Percentiles rank a stretch among this genome's conserved stretches.
Evolutionary conservation across 1,140 invertebrate species (phyloP).

Genomic region (Coelopa frigida): DNA sequence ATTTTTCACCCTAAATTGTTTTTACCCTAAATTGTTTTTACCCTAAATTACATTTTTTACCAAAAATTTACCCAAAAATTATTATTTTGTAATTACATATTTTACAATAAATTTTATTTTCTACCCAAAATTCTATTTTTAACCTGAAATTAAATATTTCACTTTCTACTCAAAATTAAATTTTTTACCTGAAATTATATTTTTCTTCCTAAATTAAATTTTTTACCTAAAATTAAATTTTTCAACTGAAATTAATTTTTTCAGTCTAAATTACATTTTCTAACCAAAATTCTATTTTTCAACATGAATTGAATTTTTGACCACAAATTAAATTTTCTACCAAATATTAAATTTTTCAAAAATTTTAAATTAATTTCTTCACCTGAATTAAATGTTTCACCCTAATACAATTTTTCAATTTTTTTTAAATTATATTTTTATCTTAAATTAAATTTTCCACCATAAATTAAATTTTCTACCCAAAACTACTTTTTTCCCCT

Average conservation of each 20-base stretch:
- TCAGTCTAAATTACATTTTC: neutral
- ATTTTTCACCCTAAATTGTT: too few relatives aligned
- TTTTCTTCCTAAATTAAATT: neutral
- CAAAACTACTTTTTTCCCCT: neutral
- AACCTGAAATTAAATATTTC: too few relatives aligned
- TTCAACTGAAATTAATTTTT: neutral
- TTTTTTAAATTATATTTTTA: constrained; percentile 4
- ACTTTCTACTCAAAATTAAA: too few relatives aligned
- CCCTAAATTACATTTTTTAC: neutral
- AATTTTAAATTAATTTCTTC: neutral
- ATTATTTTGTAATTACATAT: constrained; percentile 4
- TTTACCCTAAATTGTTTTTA: neutral
- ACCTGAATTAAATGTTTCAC: too few relatives aligned
- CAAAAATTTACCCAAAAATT: neutral
- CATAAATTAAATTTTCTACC: neutral
- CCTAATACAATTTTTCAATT: too few relatives aligned
- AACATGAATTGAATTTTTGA: too few relatives aligned
- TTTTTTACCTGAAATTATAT: constrained; percentile 7
- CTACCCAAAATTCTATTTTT: too few relatives aligned
- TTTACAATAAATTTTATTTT: too few relatives aligned
- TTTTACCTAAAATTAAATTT: neutral
- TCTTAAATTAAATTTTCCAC: neutral
- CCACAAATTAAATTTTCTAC: too few relatives aligned
- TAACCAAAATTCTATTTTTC: too few relatives aligned
- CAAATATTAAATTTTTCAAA: neutral